Conservation (phyloP, 1,140 invertebrate species). For the Chrysoperla carnea region DNA sequence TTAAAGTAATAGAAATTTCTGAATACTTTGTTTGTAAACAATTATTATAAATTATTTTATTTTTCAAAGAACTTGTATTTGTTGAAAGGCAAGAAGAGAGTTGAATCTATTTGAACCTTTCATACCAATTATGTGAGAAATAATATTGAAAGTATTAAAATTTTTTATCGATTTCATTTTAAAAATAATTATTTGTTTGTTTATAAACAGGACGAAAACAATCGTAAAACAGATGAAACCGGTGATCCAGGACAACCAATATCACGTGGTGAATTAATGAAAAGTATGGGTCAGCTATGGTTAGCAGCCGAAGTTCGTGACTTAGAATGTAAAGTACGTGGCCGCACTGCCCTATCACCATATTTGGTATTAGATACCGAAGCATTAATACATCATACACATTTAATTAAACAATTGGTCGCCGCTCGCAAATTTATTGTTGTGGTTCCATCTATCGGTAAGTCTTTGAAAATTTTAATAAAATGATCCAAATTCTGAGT, state of each 20-base stretch:
- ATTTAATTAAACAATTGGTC: constrained; percentile 60
- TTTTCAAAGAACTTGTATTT: too few species aligned
- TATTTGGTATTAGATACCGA: constrained; percentile 59
- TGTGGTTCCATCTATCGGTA: constrained; percentile 61
- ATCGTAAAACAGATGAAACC: constrained; percentile 2
- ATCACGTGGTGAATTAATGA: constrained; percentile 21
- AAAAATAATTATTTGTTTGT: too few species aligned
- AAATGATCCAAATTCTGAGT: background rate
- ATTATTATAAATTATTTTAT: too few species aligned
- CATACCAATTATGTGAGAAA: too few species aligned
- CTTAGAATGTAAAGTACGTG: constrained; percentile 26
- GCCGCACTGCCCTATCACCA: constrained; percentile 36
- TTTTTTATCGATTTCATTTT: too few species aligned
- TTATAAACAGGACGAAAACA: too few species aligned
- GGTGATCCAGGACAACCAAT: background rate
- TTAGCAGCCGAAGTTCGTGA: constrained; percentile 35
- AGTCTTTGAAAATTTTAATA: constrained; percentile 16
- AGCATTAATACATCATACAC: constrained; percentile 48
- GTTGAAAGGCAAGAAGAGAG: too few species aligned
- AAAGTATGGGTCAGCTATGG: constrained; percentile 33
- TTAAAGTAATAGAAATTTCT: too few species aligned
- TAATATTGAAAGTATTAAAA: too few species aligned
- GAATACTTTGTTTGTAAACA: too few species aligned
- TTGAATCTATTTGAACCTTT: too few species aligned
- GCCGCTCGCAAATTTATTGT: constrained; percentile 58